Conservation (phyloP, 2,888 invertebrate species). For the Cryptops parisi region DNA sequence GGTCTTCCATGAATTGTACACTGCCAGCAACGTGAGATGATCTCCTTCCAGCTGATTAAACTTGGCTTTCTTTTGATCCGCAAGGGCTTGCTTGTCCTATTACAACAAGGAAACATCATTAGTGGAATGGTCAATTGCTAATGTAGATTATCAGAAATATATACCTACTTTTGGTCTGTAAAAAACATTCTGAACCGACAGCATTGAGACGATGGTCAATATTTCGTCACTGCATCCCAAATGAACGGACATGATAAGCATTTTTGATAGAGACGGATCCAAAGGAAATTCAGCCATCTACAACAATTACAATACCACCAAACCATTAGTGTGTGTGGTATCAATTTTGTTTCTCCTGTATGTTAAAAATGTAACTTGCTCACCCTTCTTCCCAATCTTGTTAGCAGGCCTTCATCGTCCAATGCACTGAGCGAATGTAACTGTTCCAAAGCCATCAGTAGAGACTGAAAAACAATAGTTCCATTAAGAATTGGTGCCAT, state of each 20-base stretch:
- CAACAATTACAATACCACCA: slow-evolving; percentile 21
- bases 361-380: slow-evolving; percentile 15
- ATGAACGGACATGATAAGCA: slow-evolving; percentile 98
- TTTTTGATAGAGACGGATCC: slow-evolving; percentile 95
- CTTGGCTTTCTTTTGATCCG: slow-evolving; percentile 98
- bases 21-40: slow-evolving; percentile 90
- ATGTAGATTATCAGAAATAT: slow-evolving; percentile 35
- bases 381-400: slow-evolving; percentile 44
- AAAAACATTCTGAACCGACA: slow-evolving; percentile 98
- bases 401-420: slow-evolving; percentile 67
- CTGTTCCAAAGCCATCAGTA: slow-evolving; percentile 95
- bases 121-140: not conserved
- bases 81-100: slow-evolving; percentile 88
- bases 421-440: slow-evolving; percentile 91
- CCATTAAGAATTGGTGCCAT: no score
- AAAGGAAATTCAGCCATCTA: slow-evolving; percentile 99
- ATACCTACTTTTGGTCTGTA: slow-evolving; percentile 45
- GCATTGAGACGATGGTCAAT: slow-evolving; percentile 95
- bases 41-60: slow-evolving; percentile 99
- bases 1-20: slow-evolving; percentile 98
- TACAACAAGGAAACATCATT: not conserved
- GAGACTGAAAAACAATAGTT: slow-evolving; percentile 46
- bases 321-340: slow-evolving; percentile 2
- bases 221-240: slow-evolving; percentile 96
- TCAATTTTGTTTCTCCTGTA: not conserved